A percentile compares a stretch with the other conserved stretches of the same genome.
Conservation (phyloP, 2,113 vertebrate genomes). For the Percopsis transmontana region DNA sequence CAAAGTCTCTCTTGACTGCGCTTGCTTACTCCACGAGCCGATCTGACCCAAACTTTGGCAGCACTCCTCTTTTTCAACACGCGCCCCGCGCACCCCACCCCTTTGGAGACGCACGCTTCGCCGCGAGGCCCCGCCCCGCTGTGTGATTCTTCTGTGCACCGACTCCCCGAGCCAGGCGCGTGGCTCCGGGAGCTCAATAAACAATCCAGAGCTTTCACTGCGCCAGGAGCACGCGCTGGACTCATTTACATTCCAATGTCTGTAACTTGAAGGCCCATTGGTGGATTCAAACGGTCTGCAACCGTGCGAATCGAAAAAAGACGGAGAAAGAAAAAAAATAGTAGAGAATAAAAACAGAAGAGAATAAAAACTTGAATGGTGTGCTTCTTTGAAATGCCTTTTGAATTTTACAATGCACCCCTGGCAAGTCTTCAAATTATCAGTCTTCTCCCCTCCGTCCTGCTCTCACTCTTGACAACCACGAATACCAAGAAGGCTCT, state of each 20-base stretch:
- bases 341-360: constrained; percentile 47
- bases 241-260: constrained; percentile 84
- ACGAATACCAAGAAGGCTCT: constrained; percentile 75
- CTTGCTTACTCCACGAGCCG: constrained; percentile 76
- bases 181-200: constrained; percentile 83
- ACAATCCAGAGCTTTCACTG: constrained; percentile 82
- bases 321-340: constrained; percentile 45
- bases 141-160: constrained; percentile 73
- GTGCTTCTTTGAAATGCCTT: constrained; percentile 79
- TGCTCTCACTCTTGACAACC: constrained; percentile 69
- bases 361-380: constrained; percentile 62
- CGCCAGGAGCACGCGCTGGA: constrained; percentile 75
- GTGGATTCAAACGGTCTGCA: constrained; percentile 79
- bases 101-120: constrained; percentile 76
- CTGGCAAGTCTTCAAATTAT: constrained; percentile 72
- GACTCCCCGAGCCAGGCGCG: constrained; percentile 84
- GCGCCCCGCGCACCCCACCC: constrained; percentile 78
- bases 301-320: constrained; percentile 66
- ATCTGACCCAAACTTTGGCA: constrained; percentile 84
- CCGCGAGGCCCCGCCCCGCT: constrained; percentile 79
- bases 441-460: constrained; percentile 62
- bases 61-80: constrained; percentile 86
- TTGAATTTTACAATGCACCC: constrained; percentile 79
- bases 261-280: constrained; percentile 75
- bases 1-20: constrained; percentile 72